Conservation (phyloP, 2,888 invertebrate genomes). For the Cylloceria caligata region DNA sequence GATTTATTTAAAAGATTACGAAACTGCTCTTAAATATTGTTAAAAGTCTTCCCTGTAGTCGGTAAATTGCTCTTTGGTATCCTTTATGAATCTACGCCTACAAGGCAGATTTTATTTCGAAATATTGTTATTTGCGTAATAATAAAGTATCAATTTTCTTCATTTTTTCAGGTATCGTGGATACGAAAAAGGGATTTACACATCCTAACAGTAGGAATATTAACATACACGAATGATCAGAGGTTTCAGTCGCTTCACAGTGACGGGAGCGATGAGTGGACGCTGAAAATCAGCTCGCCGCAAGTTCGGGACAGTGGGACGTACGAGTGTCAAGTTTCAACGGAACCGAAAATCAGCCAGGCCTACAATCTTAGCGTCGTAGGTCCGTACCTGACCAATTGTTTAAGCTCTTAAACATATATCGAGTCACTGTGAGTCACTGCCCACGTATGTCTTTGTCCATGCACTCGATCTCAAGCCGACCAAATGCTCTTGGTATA, state of each 20-base stretch:
- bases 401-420: neutral
- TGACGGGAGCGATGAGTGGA: slow-evolving; percentile 91
- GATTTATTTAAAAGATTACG: neutral
- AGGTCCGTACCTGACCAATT: slow-evolving; percentile 86
- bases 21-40: no score
- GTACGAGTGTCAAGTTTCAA: slow-evolving; percentile 92
- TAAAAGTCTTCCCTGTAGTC: no score
- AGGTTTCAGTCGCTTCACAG: slow-evolving; percentile 90
- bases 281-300: slow-evolving; percentile 89
- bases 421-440: neutral
- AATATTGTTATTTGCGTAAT: neutral
- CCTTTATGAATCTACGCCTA: no score
- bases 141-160: neutral
- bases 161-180: slow-evolving; percentile 90
- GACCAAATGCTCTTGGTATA: no score
- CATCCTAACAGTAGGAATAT: slow-evolving; percentile 90
- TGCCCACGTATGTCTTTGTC: no score
- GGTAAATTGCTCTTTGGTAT: no score
- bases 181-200: slow-evolving; percentile 93
- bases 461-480: no score
- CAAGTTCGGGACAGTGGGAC: slow-evolving; percentile 89
- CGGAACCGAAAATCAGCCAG: slow-evolving; percentile 92
- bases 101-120: neutral
- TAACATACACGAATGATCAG: slow-evolving; percentile 91
- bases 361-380: slow-evolving; percentile 91